Conservation (phyloP, 2,113 vertebrate species). For the Carettochelys insculpta region DNA sequence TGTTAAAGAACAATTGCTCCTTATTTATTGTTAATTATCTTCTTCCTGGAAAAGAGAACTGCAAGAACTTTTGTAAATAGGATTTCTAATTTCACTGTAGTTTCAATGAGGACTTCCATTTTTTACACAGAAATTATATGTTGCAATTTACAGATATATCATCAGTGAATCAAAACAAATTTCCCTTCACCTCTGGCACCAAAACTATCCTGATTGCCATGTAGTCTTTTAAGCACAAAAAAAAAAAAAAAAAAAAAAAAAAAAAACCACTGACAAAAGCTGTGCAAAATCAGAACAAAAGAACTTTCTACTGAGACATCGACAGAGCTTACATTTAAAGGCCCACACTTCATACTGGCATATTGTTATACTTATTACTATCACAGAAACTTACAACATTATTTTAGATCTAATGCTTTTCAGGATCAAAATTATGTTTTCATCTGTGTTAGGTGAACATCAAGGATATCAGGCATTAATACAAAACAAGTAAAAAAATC, state of each 20-base stretch:
- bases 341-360: not conserved
- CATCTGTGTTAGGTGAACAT: not conserved
- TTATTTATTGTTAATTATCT: constrained; percentile 25
- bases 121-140: not conserved
- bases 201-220: not conserved
- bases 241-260: constrained; percentile 1
- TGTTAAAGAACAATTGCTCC: constrained; percentile 1
- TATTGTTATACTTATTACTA: not conserved
- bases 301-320: not conserved
- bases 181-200: not conserved
- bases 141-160: not conserved
- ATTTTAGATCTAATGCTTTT: not conserved
- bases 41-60: not conserved
- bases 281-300: not conserved
- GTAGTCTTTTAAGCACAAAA: not conserved
- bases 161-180: not conserved
- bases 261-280: not conserved
- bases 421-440: not conserved
- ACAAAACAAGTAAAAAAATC: not conserved
- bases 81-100: not conserved
- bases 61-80: not conserved
- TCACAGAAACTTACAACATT: not conserved
- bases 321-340: not conserved
- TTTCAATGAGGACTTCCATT: not conserved
- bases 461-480: not conserved